A percentile compares a stretch with the other conserved stretches of the same genome.
phyloP scores from a whole-genome alignment of 1,140 invertebrate species.

The Tetramorium alpestre region DNA sequence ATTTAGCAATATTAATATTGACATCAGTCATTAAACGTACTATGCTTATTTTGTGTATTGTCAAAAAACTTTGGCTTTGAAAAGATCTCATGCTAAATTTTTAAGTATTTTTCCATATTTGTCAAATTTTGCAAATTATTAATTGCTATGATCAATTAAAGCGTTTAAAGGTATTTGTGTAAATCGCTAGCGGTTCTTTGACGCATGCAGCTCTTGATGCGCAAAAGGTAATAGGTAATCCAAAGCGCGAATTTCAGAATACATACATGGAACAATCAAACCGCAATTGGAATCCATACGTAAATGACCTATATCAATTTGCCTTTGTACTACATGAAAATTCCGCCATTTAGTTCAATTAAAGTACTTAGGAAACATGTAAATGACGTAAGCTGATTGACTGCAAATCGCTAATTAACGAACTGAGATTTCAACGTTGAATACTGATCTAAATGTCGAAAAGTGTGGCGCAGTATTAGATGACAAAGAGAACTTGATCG shows the following conservation, averaged over 20 bases:
- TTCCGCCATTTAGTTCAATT: neutral
- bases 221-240: conserved; percentile 48
- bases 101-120: neutral
- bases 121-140: neutral
- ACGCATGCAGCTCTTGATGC: neutral
- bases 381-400: conserved; percentile 8
- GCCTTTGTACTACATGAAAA: conserved; percentile 13
- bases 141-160: neutral
- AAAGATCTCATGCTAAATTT: neutral
- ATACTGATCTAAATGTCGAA: conserved; percentile 1
- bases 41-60: neutral
- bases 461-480: neutral
- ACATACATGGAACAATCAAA: conserved; percentile 7
- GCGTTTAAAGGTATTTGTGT: neutral
- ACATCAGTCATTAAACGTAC: neutral
- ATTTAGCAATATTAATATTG: neutral
- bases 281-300: conserved; percentile 21
- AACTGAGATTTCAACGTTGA: neutral
- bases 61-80: neutral
- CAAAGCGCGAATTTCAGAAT: neutral
- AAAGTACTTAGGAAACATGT: neutral
- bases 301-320: conserved; percentile 31
- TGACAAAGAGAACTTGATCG: neutral
- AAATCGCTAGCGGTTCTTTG: conserved; percentile 28
- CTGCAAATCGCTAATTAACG: neutral